Evolutionary conservation across 2,113 vertebrate genomes (phyloP).

Genomic region (Verasper variegatus): DNA sequence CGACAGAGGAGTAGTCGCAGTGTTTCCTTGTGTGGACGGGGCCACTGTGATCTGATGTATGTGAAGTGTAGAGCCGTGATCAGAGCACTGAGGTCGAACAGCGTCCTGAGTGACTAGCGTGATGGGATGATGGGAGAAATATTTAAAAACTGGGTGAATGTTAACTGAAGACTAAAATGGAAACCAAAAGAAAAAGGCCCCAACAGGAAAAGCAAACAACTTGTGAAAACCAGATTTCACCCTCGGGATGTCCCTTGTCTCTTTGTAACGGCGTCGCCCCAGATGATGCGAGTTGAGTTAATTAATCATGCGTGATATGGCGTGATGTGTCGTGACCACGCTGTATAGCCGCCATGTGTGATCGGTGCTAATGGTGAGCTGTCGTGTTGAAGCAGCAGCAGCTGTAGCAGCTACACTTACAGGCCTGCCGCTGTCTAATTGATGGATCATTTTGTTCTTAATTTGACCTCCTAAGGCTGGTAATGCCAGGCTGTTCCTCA

Average conservation of each 20-base stretch:
- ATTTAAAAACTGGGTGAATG: conserved; percentile 4
- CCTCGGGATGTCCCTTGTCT: conserved; percentile 45
- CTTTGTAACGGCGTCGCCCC: conserved; percentile 6
- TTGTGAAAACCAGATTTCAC: conserved; percentile 52
- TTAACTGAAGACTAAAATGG: neutral
- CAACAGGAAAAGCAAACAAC: neutral
- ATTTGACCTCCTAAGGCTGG: conserved; percentile 79
- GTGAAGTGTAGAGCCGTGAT: conserved; percentile 27
- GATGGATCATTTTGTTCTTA: conserved; percentile 80
- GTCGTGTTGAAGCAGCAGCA: conserved; percentile 62
- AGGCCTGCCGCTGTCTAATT: conserved; percentile 73
- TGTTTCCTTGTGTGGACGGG: conserved; percentile 25
- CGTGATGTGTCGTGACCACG: conserved; percentile 56
- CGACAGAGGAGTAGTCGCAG: conserved; percentile 21
- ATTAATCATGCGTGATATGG: conserved; percentile 36
- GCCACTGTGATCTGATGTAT: conserved; percentile 37
- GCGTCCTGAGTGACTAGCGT: conserved; percentile 56
- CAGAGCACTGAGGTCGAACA: conserved; percentile 7
- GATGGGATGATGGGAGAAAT: conserved; percentile 15
- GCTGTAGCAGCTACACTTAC: conserved; percentile 73
- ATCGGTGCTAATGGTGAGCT: conserved; percentile 60
- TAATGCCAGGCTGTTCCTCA: conserved; percentile 75
- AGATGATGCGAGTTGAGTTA: conserved; percentile 31
- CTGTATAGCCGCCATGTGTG: conserved; percentile 60
- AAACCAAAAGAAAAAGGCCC: neutral